phyloP scores from a whole-genome alignment of 2,113 vertebrate genomes.

The Callionymus lyra region DNA sequence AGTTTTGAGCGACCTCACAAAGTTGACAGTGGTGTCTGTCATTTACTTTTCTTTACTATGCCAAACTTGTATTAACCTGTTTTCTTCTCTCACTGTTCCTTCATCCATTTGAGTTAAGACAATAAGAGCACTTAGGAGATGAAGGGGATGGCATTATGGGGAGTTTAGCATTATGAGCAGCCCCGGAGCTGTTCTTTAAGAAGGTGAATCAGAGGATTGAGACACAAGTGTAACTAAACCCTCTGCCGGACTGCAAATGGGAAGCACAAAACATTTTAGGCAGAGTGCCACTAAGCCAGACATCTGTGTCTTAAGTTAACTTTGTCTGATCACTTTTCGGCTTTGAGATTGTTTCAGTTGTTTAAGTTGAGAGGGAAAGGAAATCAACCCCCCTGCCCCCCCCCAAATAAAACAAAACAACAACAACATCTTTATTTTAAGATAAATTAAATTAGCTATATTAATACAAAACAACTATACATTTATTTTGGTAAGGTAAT shows the following conservation, averaged over 20 bases:
- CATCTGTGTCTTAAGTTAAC: constrained; percentile 57
- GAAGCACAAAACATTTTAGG: constrained; percentile 52
- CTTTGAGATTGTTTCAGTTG: constrained; percentile 47
- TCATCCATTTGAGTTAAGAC: constrained; percentile 53
- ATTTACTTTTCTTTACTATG: constrained; percentile 19
- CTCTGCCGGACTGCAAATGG: constrained; percentile 57
- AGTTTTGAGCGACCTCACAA: no score
- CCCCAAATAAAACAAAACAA: no score
- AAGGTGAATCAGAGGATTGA: constrained; percentile 70
- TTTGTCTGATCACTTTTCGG: constrained; percentile 49
- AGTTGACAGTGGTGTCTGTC: no score
- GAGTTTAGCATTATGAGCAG: constrained; percentile 64
- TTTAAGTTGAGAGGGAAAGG: constrained; percentile 17
- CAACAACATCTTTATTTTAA: no score
- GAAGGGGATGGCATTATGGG: constrained; percentile 60
- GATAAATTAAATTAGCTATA: no score
- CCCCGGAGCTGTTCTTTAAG: constrained; percentile 62
- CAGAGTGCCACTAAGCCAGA: constrained; percentile 58
- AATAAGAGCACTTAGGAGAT: constrained; percentile 59
- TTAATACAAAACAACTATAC: no score
- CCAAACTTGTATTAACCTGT: constrained; percentile 60
- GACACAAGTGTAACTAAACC: constrained; percentile 64
- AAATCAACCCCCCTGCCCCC: no score
- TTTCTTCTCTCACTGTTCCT: constrained; percentile 43
- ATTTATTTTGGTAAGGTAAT: no score